Evolutionary conservation across 2,797 vertebrate genomes (phyloP), one percentile per base, ranked within the genome.

Genomic region (Choloepus didactylus): DNA sequence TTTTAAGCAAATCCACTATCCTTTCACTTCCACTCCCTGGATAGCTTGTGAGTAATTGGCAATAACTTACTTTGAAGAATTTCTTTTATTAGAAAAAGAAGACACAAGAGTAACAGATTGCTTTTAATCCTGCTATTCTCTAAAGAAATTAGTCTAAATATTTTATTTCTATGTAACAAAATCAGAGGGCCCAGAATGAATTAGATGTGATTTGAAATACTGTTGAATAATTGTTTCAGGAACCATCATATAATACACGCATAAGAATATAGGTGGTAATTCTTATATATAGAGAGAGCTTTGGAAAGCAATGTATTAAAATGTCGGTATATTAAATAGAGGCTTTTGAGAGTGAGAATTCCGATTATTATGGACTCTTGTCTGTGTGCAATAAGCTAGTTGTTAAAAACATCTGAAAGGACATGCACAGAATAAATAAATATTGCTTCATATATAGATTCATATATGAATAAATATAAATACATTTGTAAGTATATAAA

Each of bases 101-200:
- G 46, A 81, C 18, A 66, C 0, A 54, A 73, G 60, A 79, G 41
- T 46, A 96, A 49, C 84, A 93, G 29, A 87, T 94, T 94, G 73
- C 23, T 27, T 93, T 86, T 81, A 92, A 85, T 92, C 69, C 95
- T 82, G 21, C 31, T 93, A 14, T 87, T 87, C 66, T 95, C 89
- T 93, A 67, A 97, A 95, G 67, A 67, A 95, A 84, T 96, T 80
- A 89, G 77, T 85, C 54, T 64, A 89, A 94, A 88, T 82, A 67
- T 88, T 96, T 93, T 92, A 93, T 95, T 82, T 96, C 70, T 72
- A 3, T 67, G 29, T 73, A 91, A 83, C 72, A 87, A 77, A 95
- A 83, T 73, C 54, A 56, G 76, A 91, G 54, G 82, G 21, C 27
- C 49, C 62, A 83, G 27, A 77, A 59, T n/a, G 31, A 92, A 3